phyloP scores from a whole-genome alignment of 2,113 vertebrate genomes.

The Eulemur rufifrons region DNA sequence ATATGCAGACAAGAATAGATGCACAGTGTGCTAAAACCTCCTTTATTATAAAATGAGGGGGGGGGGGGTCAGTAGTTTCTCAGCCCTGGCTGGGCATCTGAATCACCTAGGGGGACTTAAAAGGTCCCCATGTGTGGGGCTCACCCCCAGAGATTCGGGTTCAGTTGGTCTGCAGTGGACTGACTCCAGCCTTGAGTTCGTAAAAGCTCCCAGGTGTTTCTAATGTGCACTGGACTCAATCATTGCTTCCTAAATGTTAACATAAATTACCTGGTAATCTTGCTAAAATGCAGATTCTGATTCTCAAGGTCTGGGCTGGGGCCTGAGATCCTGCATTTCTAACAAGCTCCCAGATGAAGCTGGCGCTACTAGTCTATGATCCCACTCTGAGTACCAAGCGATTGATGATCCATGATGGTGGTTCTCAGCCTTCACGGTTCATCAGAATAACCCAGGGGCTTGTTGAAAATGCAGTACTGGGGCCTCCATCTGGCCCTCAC shows the following conservation, averaged over 20 bases:
- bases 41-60: background rate
- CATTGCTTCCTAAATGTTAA: background rate
- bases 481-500: no score
- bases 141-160: background rate
- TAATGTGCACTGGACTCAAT: background rate
- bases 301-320: background rate
- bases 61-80: background rate
- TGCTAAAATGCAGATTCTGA: background rate
- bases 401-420: fast-evolving
- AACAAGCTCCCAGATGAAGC: background rate
- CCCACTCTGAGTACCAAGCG: background rate
- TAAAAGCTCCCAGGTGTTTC: background rate
- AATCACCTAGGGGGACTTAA: background rate
- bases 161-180: background rate
- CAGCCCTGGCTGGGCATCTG: background rate
- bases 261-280: background rate
- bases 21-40: background rate
- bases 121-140: background rate
- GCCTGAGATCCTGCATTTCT: background rate
- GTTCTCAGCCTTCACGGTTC: background rate
- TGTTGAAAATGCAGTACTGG: background rate
- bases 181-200: background rate
- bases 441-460: background rate
- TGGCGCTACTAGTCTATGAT: background rate
- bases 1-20: background rate